These are phyloP conservation scores for Pangasianodon gigas DNA, from an alignment of 2,113 vertebrate species.

Conservation along the genomic window DNA sequence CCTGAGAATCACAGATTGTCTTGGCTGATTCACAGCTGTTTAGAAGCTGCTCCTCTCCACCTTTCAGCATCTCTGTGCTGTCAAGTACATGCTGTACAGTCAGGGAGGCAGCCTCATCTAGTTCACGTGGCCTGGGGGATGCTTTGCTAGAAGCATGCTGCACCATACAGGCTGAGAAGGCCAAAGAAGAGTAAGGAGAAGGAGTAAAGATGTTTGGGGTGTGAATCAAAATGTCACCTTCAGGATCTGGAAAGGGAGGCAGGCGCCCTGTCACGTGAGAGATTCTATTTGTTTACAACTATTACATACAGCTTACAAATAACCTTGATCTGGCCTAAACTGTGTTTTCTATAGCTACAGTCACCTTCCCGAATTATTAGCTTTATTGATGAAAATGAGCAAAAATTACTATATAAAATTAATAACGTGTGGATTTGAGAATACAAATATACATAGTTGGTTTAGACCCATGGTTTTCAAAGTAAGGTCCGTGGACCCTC, in stretches of 20 bases:
- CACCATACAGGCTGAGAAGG: slow-evolving; percentile 52
- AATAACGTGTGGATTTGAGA: neutral
- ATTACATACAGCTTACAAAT: neutral
- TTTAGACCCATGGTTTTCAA: neutral
- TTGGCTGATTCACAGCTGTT: slow-evolving; percentile 94
- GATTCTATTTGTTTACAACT: neutral
- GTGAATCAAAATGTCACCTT: slow-evolving; percentile 64
- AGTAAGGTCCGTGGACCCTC: too few species aligned
- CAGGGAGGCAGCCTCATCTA: slow-evolving; percentile 48
- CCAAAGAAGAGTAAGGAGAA: slow-evolving; percentile 77
- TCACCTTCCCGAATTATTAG: neutral
- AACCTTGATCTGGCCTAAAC: neutral
- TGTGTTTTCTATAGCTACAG: neutral
- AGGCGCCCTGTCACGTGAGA: slow-evolving; percentile 27
- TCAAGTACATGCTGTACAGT: slow-evolving; percentile 64
- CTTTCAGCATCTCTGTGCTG: slow-evolving; percentile 75
- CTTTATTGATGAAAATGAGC: neutral
- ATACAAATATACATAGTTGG: neutral
- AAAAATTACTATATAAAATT: neutral
- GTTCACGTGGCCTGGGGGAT: slow-evolving; percentile 58
- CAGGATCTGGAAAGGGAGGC: slow-evolving; percentile 63
- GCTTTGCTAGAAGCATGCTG: slow-evolving; percentile 45
- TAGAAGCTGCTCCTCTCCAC: slow-evolving; percentile 76
- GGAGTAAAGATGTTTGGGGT: slow-evolving; percentile 78
- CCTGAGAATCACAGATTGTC: slow-evolving; percentile 78